phyloP scores from a whole-genome alignment of 2,113 vertebrate species.

The Syngnathus floridae region DNA sequence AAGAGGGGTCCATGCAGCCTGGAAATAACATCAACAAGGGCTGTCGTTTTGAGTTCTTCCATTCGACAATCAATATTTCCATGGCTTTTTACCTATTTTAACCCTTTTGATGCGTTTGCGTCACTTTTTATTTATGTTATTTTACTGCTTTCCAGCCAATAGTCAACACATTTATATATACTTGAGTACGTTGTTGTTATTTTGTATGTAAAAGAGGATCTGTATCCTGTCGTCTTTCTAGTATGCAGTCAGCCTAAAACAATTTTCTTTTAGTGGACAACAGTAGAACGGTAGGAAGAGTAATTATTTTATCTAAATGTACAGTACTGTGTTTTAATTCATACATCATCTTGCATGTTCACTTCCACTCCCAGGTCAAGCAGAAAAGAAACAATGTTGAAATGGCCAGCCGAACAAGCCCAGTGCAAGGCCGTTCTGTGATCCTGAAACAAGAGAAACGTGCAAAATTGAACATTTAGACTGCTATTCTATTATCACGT shows the following conservation, averaged over 20 bases:
- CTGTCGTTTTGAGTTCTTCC: neutral
- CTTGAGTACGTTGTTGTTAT: neutral
- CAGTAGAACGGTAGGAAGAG: neutral
- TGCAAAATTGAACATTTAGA: neutral
- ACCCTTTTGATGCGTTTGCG: neutral
- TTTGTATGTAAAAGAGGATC: neutral
- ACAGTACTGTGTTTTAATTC: neutral
- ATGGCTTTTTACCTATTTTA: neutral
- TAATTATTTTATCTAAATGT: neutral
- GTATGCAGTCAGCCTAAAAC: neutral
- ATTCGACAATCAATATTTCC: neutral
- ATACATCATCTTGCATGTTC: conserved; percentile 85
- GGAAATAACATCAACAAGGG: neutral
- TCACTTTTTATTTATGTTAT: no score
- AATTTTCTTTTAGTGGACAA: neutral
- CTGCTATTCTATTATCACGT: neutral
- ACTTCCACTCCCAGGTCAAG: conserved; percentile 82
- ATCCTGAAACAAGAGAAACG: conserved; percentile 67
- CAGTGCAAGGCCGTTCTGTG: conserved; percentile 85
- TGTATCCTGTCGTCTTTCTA: neutral
- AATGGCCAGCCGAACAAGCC: conserved; percentile 93
- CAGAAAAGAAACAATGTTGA: conserved; percentile 80
- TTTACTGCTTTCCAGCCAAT: neutral
- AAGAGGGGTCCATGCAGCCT: conserved; percentile 90
- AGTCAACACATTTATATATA: neutral